Conservation (phyloP, 2,888 invertebrate genomes). For the Trachelus tabidus region DNA sequence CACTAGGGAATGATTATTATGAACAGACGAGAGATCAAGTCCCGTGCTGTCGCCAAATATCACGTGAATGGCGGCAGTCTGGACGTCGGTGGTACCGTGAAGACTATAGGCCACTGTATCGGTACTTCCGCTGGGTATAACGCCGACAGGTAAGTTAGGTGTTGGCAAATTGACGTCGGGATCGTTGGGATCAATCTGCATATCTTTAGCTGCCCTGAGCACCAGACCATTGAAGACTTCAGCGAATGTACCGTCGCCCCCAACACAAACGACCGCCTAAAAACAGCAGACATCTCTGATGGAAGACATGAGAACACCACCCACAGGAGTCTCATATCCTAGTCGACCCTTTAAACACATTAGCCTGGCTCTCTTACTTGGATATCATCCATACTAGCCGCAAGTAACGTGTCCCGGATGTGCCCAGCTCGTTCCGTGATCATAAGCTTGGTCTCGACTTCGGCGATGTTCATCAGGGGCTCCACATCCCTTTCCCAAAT, state of each 20-base stretch:
- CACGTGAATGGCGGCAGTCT: conserved; percentile 85
- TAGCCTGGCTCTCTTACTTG: conserved; percentile 42
- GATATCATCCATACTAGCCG: conserved; percentile 69
- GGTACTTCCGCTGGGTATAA: conserved; percentile 81
- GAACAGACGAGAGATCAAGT: conserved; percentile 82
- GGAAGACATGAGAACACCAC: not conserved
- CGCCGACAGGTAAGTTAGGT: conserved; percentile 72
- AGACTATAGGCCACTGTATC: conserved; percentile 84
- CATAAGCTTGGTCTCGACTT: conserved; percentile 74
- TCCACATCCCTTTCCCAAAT: conserved; percentile 81
- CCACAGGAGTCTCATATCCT: not conserved
- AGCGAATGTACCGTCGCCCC: conserved; percentile 88
- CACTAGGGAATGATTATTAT: conserved; percentile 71
- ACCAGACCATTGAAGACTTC: conserved; percentile 83
- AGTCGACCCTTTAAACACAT: not conserved
- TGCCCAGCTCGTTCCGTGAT: conserved; percentile 82
- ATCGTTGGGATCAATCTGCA: conserved; percentile 69
- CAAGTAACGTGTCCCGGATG: conserved; percentile 76
- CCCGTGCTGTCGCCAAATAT: conserved; percentile 80
- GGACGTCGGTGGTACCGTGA: conserved; percentile 82
- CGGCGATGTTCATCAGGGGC: conserved; percentile 74
- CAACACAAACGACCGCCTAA: conserved; percentile 82
- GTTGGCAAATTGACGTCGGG: conserved; percentile 67
- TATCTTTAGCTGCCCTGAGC: conserved; percentile 69
- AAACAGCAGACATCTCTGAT: conserved; percentile 53